These are phyloP conservation scores for Girardinichthys multiradiatus DNA, from an alignment of 2,113 vertebrate species.

Conservation along the genomic window DNA sequence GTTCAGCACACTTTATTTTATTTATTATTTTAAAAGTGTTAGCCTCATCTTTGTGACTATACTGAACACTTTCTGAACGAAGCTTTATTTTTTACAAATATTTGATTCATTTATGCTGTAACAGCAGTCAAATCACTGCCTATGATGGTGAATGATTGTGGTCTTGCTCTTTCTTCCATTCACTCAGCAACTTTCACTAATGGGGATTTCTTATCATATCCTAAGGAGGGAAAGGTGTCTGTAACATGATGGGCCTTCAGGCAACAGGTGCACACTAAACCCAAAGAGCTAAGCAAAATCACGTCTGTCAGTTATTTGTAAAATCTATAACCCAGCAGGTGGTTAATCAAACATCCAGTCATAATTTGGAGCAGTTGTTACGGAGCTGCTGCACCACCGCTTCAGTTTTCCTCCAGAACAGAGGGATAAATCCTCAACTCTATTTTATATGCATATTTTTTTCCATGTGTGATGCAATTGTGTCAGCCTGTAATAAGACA, in stretches of 20 bases:
- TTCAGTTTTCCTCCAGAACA: background rate
- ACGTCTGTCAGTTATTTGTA: background rate
- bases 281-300: background rate
- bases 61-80: too few relatives aligned
- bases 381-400: background rate
- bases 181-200: background rate
- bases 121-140: background rate
- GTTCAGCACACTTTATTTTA: too few relatives aligned
- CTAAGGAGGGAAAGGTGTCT: background rate
- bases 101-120: background rate
- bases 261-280: background rate
- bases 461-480: background rate
- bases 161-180: background rate
- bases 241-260: background rate
- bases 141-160: background rate
- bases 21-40: too few relatives aligned
- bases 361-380: conserved; percentile 1
- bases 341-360: background rate
- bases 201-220: background rate
- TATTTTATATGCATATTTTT: background rate
- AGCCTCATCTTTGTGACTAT: too few relatives aligned
- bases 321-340: background rate
- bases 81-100: too few relatives aligned
- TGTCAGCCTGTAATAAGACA: too few relatives aligned
- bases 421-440: background rate